These are phyloP conservation scores for Colaptes auratus DNA, from an alignment of 2,113 vertebrate species.

Conservation along the genomic window DNA sequence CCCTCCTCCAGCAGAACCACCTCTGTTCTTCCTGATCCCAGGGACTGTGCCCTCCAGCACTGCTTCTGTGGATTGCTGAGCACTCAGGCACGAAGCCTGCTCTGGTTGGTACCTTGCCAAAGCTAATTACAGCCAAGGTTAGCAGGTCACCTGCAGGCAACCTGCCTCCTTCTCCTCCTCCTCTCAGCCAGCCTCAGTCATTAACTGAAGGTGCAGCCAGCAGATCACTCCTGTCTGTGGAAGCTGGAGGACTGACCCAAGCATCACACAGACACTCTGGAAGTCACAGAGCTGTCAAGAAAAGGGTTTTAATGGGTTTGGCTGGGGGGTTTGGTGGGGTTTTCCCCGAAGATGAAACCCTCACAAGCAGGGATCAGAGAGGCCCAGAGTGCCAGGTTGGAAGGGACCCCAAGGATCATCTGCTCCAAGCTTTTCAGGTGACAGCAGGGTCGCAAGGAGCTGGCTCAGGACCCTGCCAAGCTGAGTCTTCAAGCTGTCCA, in stretches of 20 bases:
- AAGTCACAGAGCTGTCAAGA: conserved; percentile 52
- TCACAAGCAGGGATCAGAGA: too few relatives aligned
- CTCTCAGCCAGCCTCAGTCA: conserved; percentile 17
- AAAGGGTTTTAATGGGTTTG: background rate
- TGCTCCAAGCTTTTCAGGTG: too few relatives aligned
- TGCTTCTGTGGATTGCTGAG: background rate
- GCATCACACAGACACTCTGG: background rate
- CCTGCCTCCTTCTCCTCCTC: background rate
- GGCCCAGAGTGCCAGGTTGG: too few relatives aligned
- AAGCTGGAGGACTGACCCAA: conserved; percentile 32
- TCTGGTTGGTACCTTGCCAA: conserved; percentile 59
- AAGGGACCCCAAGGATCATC: too few relatives aligned
- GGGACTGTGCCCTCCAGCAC: background rate
- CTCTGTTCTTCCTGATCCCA: background rate
- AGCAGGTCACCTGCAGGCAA: conserved; percentile 49
- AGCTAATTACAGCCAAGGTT: conserved; percentile 65
- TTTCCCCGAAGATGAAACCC: too few relatives aligned
- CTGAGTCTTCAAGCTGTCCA: too few relatives aligned
- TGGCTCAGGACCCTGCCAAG: too few relatives aligned
- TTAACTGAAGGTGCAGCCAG: conserved; percentile 56
- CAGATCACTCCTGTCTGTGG: conserved; percentile 55
- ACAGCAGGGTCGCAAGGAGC: too few relatives aligned
- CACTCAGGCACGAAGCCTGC: conserved; percentile 34
- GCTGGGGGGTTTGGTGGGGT: background rate
- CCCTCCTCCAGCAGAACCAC: background rate